Evolutionary conservation across 2,888 invertebrate genomes (phyloP).

Genomic region (Pristionchus mayeri): DNA sequence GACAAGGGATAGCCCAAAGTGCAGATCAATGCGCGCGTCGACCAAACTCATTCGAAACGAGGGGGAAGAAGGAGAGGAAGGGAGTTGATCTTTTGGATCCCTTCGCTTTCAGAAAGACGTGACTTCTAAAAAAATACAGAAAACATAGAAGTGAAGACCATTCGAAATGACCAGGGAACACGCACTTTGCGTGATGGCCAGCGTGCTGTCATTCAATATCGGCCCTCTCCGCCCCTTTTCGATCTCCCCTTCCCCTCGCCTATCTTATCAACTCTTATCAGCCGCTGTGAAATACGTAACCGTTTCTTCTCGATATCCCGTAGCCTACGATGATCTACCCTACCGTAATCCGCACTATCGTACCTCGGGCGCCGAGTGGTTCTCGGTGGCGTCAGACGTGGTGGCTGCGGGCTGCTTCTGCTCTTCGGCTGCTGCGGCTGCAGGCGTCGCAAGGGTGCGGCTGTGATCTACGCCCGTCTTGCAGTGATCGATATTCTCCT

Average conservation of each 20-base stretch:
- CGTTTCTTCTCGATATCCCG: not conserved
- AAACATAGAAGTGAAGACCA: no score
- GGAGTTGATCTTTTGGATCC: no score
- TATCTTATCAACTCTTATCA: not conserved
- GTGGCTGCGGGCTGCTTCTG: not conserved
- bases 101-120: no score
- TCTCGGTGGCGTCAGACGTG: not conserved
- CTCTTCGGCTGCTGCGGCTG: not conserved
- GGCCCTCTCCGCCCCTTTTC: not conserved
- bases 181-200: not conserved
- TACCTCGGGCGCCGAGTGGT: not conserved
- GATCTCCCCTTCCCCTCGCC: not conserved
- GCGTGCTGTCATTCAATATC: not conserved
- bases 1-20: no score
- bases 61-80: no score
- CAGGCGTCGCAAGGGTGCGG: not conserved
- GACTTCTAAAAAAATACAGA: no score
- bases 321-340: not conserved
- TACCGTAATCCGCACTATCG: not conserved
- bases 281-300: not conserved
- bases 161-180: not conserved
- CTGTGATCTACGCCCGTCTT: not conserved
- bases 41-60: no score
- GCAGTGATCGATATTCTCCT: constrained; percentile 27
- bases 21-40: no score